phyloP scores from a whole-genome alignment of 2,113 vertebrate species.

The Irena cyanogastra region DNA sequence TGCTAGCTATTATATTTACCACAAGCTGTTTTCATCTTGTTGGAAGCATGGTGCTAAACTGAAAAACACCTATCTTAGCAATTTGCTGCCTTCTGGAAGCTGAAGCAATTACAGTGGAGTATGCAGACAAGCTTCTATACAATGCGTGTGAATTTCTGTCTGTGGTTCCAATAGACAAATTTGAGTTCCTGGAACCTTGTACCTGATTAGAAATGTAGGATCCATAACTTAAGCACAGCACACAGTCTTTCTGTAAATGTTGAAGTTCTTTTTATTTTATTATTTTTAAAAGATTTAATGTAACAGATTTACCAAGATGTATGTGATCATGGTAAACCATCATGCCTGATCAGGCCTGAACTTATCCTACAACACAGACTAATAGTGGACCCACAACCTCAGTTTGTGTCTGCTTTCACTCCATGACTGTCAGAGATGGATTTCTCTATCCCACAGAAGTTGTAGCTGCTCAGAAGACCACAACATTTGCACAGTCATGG shows the following conservation, averaged over 20 bases:
- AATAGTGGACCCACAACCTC: background rate
- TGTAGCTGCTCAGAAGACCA: background rate
- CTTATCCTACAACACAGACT: background rate
- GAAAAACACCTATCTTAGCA: background rate
- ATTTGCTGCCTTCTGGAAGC: background rate
- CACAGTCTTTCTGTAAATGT: background rate
- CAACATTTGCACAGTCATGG: background rate
- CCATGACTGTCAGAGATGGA: background rate
- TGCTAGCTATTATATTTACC: slow-evolving; percentile 38
- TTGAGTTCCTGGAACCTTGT: background rate
- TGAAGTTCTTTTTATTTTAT: background rate
- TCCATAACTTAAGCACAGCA: background rate
- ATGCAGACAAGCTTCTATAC: background rate
- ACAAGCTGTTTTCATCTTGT: slow-evolving; percentile 41
- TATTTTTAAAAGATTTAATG: background rate
- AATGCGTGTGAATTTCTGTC: background rate
- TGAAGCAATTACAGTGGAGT: background rate
- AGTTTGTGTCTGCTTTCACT: background rate
- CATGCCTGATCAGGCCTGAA: background rate
- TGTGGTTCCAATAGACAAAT: background rate
- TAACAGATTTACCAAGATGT: background rate
- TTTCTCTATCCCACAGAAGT: background rate
- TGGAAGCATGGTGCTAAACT: slow-evolving; percentile 36
- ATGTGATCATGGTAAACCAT: background rate
- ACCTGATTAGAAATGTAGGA: background rate